Evolutionary conservation across 2,797 vertebrate species (phyloP).

Genomic region (Tiaroga cobitis): DNA sequence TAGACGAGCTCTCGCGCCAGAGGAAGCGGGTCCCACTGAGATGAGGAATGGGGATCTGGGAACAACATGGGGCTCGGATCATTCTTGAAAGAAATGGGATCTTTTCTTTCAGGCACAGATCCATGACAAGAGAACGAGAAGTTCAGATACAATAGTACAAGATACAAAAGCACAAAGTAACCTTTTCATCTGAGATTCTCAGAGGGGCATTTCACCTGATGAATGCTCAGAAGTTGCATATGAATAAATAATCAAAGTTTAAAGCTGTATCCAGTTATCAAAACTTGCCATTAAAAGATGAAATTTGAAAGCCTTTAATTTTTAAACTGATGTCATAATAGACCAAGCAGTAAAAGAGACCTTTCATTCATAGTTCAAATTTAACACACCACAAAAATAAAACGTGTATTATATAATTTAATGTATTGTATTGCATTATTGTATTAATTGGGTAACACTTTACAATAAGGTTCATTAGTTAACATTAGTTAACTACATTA

Average conservation of each 20-base stretch:
- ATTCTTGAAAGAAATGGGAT: conserved; percentile 23
- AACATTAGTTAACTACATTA: too few species aligned
- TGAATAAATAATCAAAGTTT: neutral
- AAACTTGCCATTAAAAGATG: neutral
- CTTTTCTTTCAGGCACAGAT: conserved; percentile 46
- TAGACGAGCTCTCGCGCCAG: conserved; percentile 1
- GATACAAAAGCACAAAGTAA: neutral
- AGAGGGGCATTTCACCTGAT: neutral
- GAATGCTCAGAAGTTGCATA: neutral
- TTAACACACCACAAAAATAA: neutral
- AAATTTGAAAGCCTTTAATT: neutral
- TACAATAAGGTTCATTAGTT: too few species aligned
- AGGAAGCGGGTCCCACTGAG: neutral
- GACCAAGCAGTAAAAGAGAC: neutral
- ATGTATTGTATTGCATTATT: neutral
- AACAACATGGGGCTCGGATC: conserved; percentile 37
- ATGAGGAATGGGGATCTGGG: conserved; percentile 13
- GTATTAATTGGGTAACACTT: too few species aligned
- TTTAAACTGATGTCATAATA: neutral
- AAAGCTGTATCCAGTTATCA: neutral
- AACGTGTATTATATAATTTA: neutral
- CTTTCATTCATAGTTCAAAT: neutral
- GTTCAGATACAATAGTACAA: neutral
- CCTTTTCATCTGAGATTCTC: neutral
- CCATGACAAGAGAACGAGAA: conserved; percentile 5